Evolutionary conservation across 2,113 vertebrate genomes (phyloP), one percentile per base, ranked within the genome.

Genomic region (Plectropomus leopardus): DNA sequence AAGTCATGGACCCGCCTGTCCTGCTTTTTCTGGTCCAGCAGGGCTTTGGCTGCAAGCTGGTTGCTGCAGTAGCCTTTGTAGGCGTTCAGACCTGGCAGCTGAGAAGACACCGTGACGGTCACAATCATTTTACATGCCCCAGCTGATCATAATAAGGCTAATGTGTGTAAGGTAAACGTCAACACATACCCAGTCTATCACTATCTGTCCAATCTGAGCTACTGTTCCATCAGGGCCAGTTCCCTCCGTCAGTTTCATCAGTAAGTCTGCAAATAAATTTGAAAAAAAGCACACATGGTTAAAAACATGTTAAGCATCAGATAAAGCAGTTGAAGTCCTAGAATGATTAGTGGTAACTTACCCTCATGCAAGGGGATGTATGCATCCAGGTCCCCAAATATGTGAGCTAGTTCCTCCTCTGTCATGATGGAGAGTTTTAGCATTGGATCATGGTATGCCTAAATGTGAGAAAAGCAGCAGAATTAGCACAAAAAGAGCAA

Each of bases 401-500:
- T 98, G 64, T 98, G 97, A 24, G 94, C 94, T 55, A 99, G 94
- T 8, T 99, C 98, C 82, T 97, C 97, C 90, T 98, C 97, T 0
- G 97, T 97, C 97, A 99, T 98, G 88, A 99, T 98, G 16, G 95
- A 97, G 26, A 99, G 95, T 86, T 99, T 99, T 77, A 99, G 93
- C 98, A 99, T 99, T 0, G 98, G 97, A 45, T 99, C 97, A 3
- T 99, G 98, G 83, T 99, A 99, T 10, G 97, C 98, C 97, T 99
- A 34, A 26, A 70, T 2, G 40, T 7, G 21, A 23, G 60, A 54
- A n/a, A 72, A 14, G 17, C 50, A 60, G n/a, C 2, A n/a, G 19
- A 5, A n/a, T 76, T 11, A 74, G 26, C 23, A 66, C 34, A 30
- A 61, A 71, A 54, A 7, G 4, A 30, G 1, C 5, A n/a, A 19